Evolutionary conservation across 2,888 invertebrate species (phyloP).

Genomic region (Octonoba sinensis): DNA sequence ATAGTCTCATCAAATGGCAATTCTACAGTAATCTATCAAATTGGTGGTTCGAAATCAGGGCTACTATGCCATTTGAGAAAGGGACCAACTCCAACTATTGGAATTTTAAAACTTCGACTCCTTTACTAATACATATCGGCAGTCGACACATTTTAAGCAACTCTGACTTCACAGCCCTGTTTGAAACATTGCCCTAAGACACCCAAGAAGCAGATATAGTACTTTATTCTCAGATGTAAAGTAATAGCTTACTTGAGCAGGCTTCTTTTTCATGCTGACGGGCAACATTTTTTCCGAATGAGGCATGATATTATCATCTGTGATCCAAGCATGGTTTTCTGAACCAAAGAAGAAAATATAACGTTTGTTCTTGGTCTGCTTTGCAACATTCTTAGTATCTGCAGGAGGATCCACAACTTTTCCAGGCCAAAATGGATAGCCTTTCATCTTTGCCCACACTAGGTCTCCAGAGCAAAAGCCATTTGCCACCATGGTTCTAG

Average conservation of each 20-base stretch:
- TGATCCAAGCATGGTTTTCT: constrained; percentile 82
- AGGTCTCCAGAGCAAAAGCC: constrained; percentile 21
- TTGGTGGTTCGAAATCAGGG: no score
- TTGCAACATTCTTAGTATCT: neutral
- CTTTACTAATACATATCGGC: no score
- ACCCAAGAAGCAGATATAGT: no score
- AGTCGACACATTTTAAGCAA: no score
- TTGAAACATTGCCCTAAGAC: no score
- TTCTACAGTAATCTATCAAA: no score
- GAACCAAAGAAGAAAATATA: constrained; percentile 65
- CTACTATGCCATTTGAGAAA: no score
- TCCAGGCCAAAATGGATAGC: constrained; percentile 23
- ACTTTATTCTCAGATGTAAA: no score
- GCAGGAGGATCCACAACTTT: constrained; percentile 18
- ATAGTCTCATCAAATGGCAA: no score
- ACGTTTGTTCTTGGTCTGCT: constrained; percentile 39
- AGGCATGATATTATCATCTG: constrained; percentile 84
- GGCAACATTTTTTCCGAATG: constrained; percentile 85
- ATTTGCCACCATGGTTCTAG: constrained; percentile 17
- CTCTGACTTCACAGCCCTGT: no score
- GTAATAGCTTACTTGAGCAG: constrained; percentile 74
- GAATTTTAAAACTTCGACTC: no score
- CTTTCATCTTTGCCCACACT: constrained; percentile 41
- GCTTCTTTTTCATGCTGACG: constrained; percentile 81
- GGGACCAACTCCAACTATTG: no score